Base-by-base conservation (phyloP, 1,140 invertebrate species). In the Polypedilum vanderplanki region DNA sequence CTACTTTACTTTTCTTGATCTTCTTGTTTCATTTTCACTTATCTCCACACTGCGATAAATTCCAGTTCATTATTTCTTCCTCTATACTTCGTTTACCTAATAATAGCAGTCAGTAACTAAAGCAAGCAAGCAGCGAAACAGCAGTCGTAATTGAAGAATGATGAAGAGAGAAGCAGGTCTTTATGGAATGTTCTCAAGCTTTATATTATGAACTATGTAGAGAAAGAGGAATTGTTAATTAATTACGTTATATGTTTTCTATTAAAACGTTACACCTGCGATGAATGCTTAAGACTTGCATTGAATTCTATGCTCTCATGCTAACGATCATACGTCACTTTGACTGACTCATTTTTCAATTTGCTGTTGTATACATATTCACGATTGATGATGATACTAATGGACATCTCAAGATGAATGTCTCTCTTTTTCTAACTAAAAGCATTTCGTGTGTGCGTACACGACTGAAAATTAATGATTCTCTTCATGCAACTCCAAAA, bases 401-500 rank as follows among this genome's bases (percentile, higher is more conserved):
- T 57, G 46, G 46, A 33, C 46, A 57, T 57, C 46, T 57, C n/a
- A 57, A 57, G 5, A 57, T 8, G 46, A 57, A 57, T 57, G 12
- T 57, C n/a, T n/a, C 12, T 57, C n/a, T 57, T 57, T 15, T 15
- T 57, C 24, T 33, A 33, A 33, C 24, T 33, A 33, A 33, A 33
- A 33, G 5, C 5, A 33, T 33, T 33, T 33, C 24, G 24, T 33
- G 24, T 33, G 5, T 33, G 5, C 24, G 24, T 33, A 33, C 24
- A 57, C 15, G n/a, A 57, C 46, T 33, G 24, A 57, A 57, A 57
- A 57, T 57, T 57, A 57, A 57, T 57, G 46, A 57, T 57, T 57
- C 46, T n/a, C 46, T 33, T 33, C 46, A 57, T 57, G 46, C 46
- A 33, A 57, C 46, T 46, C n/a, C 46, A n/a, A n/a, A 57, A n/a